Base-by-base conservation (phyloP, 2,113 vertebrate genomes). In the Ploceus nigricollis region DNA sequence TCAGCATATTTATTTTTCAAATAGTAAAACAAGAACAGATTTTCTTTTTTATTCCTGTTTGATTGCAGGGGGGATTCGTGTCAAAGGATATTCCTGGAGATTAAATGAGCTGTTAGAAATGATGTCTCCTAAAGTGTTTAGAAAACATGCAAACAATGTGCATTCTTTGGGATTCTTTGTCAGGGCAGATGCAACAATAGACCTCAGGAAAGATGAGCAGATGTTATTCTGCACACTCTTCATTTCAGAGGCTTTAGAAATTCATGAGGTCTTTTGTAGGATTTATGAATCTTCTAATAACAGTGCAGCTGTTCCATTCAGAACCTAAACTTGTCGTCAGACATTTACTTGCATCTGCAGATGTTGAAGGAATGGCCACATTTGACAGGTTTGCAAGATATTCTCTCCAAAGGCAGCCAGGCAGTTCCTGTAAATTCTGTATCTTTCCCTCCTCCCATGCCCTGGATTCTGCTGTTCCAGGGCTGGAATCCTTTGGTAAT, bases 211-310 rank as follows among this genome's bases (percentile, higher is more conserved):
- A 92, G 60, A 84, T 4, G 70, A 96, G 87, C 96, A 97, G 95
- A 96, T 97, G 96, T 96, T 94, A 90, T 79, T 95, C 92, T 90
- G 94, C 90, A 96, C 89, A 61, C 69, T 95, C 70, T 65, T 94
- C 90, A 85, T 81, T 96, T 96, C 87, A 75, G 63, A 94, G 57
- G 45, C 70, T 97, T 96, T 94, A 92, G 93, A 97, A 97, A 97
- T 96, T 97, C 94, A 96, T 94, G 94, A 96, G 88, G 60, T 35
- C 82, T 87, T 97, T 93, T 91, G 86, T 95, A 92, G 84, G 86
- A 79, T 93, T 89, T 94, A 63, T 91, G 81, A 78, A 90, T 89
- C 86, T 94, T 93, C 75, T 80, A 94, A 91, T 69, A 93, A 69
- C 81, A 57, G 70, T 77, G 89, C 91, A 93, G 91, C 91, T 95